phyloP scores from a whole-genome alignment of 1,140 invertebrate genomes.

The Brachionus koreanus region DNA sequence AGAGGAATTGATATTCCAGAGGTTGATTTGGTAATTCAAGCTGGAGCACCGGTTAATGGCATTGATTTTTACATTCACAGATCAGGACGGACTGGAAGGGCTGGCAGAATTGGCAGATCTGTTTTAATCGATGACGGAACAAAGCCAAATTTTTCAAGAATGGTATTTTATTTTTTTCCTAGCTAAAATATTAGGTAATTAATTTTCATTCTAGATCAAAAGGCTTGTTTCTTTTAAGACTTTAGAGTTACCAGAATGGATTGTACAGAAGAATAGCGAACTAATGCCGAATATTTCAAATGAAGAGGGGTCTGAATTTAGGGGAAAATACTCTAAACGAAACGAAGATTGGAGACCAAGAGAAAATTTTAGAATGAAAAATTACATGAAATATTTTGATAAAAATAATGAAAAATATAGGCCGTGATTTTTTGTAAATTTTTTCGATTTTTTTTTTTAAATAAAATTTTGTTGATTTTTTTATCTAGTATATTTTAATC shows the following conservation, averaged over 20 bases:
- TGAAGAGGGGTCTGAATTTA: background rate
- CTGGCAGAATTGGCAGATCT: conserved; percentile 50
- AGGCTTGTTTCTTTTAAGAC: conserved; percentile 4
- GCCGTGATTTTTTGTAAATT: background rate
- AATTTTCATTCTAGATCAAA: background rate
- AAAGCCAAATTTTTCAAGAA: background rate
- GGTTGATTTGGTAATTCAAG: conserved; percentile 73
- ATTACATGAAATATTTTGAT: background rate
- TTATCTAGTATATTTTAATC: background rate
- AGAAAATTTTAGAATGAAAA: background rate
- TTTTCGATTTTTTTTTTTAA: background rate
- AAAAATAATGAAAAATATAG: background rate
- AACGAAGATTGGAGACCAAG: background rate
- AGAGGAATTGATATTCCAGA: conserved; percentile 58
- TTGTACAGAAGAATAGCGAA: background rate
- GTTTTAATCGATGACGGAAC: conserved; percentile 19
- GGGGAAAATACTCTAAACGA: background rate
- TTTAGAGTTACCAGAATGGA: background rate
- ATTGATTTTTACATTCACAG: conserved; percentile 54
- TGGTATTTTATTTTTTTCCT: background rate
- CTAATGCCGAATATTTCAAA: background rate
- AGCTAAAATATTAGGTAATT: background rate
- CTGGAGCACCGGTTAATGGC: conserved; percentile 49
- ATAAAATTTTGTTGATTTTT: conserved; percentile 38
- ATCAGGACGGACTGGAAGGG: conserved; percentile 56